These are phyloP conservation scores for Ypsolopha sequella DNA, from an alignment of 2,888 invertebrate genomes.

Conservation along the genomic window DNA sequence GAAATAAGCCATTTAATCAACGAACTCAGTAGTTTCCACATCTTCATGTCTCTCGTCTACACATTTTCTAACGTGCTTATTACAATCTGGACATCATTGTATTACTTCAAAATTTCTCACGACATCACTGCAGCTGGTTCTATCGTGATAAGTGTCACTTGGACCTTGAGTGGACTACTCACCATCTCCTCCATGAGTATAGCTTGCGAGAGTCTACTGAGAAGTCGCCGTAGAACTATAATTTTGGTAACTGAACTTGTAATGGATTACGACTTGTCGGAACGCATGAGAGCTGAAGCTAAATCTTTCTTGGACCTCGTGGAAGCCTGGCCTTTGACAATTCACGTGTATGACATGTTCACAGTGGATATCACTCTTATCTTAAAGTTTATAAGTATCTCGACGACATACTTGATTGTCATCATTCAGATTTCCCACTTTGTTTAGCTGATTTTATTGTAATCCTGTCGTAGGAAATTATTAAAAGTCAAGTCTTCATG, in stretches of 20 bases:
- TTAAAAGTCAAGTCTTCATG: too few relatives aligned
- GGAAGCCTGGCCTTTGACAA: slow-evolving; percentile 16
- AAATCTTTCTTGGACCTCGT: slow-evolving; percentile 11
- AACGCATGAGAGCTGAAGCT: slow-evolving; percentile 6
- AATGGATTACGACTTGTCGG: slow-evolving; percentile 9
- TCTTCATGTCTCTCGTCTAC: slow-evolving; percentile 8
- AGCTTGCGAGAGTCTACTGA: slow-evolving; percentile 7
- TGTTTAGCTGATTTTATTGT: slow-evolving; percentile 13
- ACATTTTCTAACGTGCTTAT: slow-evolving; percentile 8
- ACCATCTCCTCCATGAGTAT: slow-evolving; percentile 6
- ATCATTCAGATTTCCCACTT: slow-evolving; percentile 45
- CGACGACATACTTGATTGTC: slow-evolving; percentile 47
- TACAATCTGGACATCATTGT: slow-evolving; percentile 8
- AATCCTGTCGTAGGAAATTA: too few relatives aligned
- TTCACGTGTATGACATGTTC: slow-evolving; percentile 42
- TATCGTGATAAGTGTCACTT: slow-evolving; percentile 3
- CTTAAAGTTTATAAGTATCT: slow-evolving; percentile 45
- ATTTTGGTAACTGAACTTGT: slow-evolving; percentile 10
- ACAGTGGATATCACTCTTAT: slow-evolving; percentile 42
- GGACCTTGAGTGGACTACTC: slow-evolving; percentile 5
- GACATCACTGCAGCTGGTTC: not conserved
- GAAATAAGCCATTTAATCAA: slow-evolving; percentile 9
- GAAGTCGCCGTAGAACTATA: slow-evolving; percentile 7
- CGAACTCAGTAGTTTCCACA: slow-evolving; percentile 9
- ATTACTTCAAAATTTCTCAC: slow-evolving; percentile 2